These are phyloP conservation scores for Tursiops truncatus DNA, from an alignment of 2,113 vertebrate species.

Conservation along the genomic window DNA sequence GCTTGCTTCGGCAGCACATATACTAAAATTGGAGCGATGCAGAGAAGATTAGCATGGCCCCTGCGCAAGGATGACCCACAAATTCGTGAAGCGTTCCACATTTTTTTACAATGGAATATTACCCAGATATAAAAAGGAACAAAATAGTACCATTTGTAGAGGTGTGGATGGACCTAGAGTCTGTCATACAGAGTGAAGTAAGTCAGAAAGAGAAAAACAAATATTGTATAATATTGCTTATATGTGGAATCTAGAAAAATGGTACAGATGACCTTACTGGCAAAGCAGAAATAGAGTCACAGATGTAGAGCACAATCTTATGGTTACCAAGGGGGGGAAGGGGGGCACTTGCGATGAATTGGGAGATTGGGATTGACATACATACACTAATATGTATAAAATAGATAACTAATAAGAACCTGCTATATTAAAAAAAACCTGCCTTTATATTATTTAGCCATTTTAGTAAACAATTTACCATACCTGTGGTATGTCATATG, in stretches of 20 bases:
- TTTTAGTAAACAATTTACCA: neutral
- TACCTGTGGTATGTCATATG: neutral
- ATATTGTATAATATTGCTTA: neutral
- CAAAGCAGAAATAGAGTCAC: neutral
- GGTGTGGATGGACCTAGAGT: neutral
- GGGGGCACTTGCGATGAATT: fast-evolving
- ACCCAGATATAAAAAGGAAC: neutral
- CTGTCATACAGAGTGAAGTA: neutral
- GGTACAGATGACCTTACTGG: neutral
- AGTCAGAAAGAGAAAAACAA: neutral
- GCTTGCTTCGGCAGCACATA: neutral
- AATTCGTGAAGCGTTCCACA: neutral
- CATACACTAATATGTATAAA: neutral
- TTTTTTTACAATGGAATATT: neutral
- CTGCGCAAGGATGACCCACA: neutral
- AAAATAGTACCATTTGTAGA: neutral
- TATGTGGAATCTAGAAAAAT: neutral
- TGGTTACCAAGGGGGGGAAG: neutral
- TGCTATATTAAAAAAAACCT: neutral
- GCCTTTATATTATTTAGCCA: neutral
- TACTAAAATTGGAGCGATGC: neutral
- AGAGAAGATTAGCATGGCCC: neutral
- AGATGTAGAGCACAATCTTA: neutral
- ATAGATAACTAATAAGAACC: neutral
- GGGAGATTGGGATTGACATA: neutral